Evolutionary conservation across 2,113 vertebrate genomes (phyloP).

Genomic region (Trichomycterus rosablanca): DNA sequence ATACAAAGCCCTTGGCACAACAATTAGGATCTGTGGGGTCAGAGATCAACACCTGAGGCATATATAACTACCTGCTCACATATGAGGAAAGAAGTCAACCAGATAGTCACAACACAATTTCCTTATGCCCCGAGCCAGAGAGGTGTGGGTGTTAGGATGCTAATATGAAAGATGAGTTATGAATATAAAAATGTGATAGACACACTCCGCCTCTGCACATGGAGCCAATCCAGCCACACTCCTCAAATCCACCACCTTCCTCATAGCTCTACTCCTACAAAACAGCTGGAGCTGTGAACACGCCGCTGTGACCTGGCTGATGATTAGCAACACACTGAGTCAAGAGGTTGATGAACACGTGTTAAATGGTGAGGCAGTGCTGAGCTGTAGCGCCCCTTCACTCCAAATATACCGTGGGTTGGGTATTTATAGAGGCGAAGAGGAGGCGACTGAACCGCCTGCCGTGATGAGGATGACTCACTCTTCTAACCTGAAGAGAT

Average conservation of each 20-base stretch:
- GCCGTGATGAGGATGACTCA: constrained; percentile 43
- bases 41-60: constrained; percentile 44
- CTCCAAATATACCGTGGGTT: constrained; percentile 39
- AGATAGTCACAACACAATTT: background rate
- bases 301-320: constrained; percentile 30
- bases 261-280: constrained; percentile 5
- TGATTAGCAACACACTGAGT: constrained; percentile 12
- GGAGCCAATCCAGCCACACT: constrained; percentile 13
- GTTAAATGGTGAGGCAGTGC: constrained; percentile 17
- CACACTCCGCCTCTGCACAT: constrained; percentile 20
- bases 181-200: constrained; percentile 35
- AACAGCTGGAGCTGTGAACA: constrained; percentile 24
- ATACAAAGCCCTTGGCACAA: constrained; percentile 7
- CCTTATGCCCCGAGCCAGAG: constrained; percentile 13
- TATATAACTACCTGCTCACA: background rate
- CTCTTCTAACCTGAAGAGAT: constrained; percentile 43
- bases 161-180: constrained; percentile 32
- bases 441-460: constrained; percentile 29
- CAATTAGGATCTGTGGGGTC: constrained; percentile 22
- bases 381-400: constrained; percentile 37
- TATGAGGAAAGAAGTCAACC: background rate
- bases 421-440: constrained; percentile 45
- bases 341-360: background rate
- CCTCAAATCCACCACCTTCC: constrained; percentile 13
- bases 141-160: constrained; percentile 30